Evolutionary conservation across 1,140 invertebrate genomes (phyloP).

Genomic region (Triops cancriformis): DNA sequence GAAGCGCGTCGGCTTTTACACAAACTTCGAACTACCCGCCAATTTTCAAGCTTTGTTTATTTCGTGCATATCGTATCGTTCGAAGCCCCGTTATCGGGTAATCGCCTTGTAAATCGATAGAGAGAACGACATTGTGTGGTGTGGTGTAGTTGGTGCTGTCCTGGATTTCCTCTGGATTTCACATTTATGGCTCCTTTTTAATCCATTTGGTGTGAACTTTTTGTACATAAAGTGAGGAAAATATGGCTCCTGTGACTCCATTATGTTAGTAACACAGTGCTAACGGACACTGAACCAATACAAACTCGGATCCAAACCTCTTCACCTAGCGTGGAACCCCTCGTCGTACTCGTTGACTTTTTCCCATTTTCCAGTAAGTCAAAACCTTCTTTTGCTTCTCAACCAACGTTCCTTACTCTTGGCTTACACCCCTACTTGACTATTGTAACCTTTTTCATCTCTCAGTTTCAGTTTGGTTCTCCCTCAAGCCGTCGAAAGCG

Average conservation of each 20-base stretch:
- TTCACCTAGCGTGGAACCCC: not conserved
- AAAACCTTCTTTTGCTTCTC: no score
- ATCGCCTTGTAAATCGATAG: not conserved
- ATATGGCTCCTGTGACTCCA: not conserved
- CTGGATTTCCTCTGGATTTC: not conserved
- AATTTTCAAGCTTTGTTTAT: no score
- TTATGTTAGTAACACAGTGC: not conserved
- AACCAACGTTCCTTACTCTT: no score
- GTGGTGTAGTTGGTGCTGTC: constrained; percentile 8
- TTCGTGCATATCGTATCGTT: no score
- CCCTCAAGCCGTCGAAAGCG: not conserved
- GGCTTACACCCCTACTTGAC: not conserved
- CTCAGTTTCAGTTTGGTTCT: not conserved
- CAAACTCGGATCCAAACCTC: not conserved
- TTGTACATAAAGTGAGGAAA: not conserved
- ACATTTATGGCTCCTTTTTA: not conserved
- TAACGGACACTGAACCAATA: not conserved
- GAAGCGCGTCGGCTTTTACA: no score
- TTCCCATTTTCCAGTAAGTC: not conserved
- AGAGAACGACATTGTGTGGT: not conserved
- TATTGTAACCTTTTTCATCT: not conserved
- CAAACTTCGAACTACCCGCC: no score
- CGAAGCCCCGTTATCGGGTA: not conserved
- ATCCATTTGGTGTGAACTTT: not conserved
- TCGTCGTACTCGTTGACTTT: not conserved